Conservation (phyloP, 2,888 invertebrate genomes). For the Ptilodon capucinus region DNA sequence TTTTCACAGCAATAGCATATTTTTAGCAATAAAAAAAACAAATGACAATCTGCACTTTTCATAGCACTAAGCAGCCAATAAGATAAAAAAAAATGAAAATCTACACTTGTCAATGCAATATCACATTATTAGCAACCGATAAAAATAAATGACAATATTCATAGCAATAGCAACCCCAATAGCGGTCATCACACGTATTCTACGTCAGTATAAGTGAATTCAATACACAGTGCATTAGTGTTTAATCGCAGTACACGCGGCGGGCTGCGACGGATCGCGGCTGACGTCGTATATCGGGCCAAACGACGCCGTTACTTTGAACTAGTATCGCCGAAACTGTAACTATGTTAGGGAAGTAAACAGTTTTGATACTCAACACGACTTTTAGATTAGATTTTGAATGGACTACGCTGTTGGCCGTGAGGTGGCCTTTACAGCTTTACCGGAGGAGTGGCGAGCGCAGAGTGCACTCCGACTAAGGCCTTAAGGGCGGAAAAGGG, state of each 20-base stretch:
- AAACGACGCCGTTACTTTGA: constrained; percentile 68
- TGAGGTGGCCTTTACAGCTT: too few relatives aligned
- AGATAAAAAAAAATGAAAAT: neutral
- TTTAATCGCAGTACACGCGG: constrained; percentile 59
- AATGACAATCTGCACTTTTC: too few relatives aligned
- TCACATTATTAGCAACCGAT: too few relatives aligned
- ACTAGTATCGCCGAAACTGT: constrained; percentile 61
- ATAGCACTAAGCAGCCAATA: too few relatives aligned
- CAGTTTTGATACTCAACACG: constrained; percentile 42
- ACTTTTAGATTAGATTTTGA: neutral
- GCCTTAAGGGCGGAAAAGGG: too few relatives aligned
- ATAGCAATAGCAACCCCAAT: constrained; percentile 9
- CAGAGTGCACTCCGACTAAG: too few relatives aligned
- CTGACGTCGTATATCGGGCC: constrained; percentile 58
- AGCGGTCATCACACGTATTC: constrained; percentile 35
- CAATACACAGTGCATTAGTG: constrained; percentile 62
- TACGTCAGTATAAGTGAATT: constrained; percentile 51
- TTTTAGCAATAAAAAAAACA: too few relatives aligned
- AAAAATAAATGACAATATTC: neutral
- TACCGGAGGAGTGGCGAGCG: too few relatives aligned
- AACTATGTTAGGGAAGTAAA: neutral
- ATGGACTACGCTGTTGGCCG: too few relatives aligned
- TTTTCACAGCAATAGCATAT: too few relatives aligned
- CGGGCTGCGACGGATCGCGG: constrained; percentile 53
- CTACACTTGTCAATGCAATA: neutral